Evolutionary conservation across 2,113 vertebrate genomes (phyloP), one percentile per base, ranked within the genome.

Genomic region (Podarcis raffonei): DNA sequence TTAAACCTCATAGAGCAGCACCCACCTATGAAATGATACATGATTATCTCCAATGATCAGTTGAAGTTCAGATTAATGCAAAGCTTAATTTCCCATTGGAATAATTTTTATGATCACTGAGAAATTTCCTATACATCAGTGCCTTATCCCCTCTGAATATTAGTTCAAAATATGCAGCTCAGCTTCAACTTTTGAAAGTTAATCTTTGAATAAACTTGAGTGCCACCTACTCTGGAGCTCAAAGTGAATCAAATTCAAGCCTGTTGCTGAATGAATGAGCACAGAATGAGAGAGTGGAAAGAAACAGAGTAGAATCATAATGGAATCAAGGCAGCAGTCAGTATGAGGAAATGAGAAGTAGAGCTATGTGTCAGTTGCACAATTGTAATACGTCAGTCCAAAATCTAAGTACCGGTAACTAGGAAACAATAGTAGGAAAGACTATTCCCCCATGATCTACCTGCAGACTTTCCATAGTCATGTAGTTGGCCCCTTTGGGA

Each of bases 1-100:
- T 82, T 90, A 86, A 83, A 76, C 32, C 42, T 69, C 30, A 68
- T 79, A 86, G 39, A 57, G 22, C n/a, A n/a, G n/a, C n/a, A 86
- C 86, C 30, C 5, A 15, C 39, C 39, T 88, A 71, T 79, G 86
- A 87, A 92, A 86, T 32, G 87, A 77, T 77, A 77, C 23, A 68
- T 81, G 85, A 90, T 92, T 89, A 91, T 74, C 39, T 82, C 75
- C 79, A 82, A 53, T 39, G 59, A 90, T 90, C 79, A 82, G 39
- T 8, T 81, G 16, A 82, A 18, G 16, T 82, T 85, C 69, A 76
- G 69, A 76, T 68, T 22, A 82, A 90, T 57, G 83, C 84, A 75
- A 82, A 76, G 32, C 59, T 86, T 86, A 82, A 76, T 90, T 90
- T 82, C 84, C 39, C 59, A 82, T 37, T 82, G 71, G 37, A 35